Percentiles rank a stretch among this genome's conserved stretches.
Conservation (phyloP, 2,797 vertebrate species). For the Manis pentadactyla region DNA sequence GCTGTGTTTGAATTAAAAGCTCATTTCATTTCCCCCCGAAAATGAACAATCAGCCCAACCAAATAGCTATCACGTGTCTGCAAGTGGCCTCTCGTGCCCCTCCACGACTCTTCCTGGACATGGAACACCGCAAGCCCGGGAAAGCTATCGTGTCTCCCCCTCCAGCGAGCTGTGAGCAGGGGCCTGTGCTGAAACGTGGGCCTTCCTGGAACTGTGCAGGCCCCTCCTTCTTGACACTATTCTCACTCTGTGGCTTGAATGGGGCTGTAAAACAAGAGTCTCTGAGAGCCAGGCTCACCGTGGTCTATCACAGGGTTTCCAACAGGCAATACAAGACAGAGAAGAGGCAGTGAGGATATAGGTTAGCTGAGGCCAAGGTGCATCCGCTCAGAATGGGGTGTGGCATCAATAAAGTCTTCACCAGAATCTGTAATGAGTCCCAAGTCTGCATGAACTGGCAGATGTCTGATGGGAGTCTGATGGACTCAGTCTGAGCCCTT, state of each 20-base stretch:
- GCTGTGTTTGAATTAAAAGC: slow-evolving; percentile 55
- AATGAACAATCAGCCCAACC: background rate
- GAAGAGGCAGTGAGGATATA: background rate
- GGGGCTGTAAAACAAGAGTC: background rate
- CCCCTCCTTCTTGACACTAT: background rate
- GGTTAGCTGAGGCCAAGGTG: background rate
- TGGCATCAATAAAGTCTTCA: background rate
- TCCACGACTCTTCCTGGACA: background rate
- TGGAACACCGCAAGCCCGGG: background rate
- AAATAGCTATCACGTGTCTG: background rate
- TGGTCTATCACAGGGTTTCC: background rate
- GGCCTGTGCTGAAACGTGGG: background rate
- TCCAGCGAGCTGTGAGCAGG: too few relatives aligned
- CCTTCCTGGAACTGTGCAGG: background rate
- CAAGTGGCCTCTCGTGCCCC: background rate
- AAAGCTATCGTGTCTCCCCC: background rate
- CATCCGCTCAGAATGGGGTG: background rate
- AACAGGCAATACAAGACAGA: background rate
- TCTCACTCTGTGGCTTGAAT: background rate
- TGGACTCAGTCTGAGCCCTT: background rate
- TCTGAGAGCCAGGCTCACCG: background rate
- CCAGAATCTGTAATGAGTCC: background rate
- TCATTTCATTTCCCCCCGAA: slow-evolving; percentile 15
- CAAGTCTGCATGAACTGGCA: background rate
- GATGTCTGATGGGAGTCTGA: background rate